Percentiles rank a stretch among this genome's conserved stretches.
Evolutionary conservation across 2,888 invertebrate genomes (phyloP).

Genomic region (Agriopis aurantiaria): DNA sequence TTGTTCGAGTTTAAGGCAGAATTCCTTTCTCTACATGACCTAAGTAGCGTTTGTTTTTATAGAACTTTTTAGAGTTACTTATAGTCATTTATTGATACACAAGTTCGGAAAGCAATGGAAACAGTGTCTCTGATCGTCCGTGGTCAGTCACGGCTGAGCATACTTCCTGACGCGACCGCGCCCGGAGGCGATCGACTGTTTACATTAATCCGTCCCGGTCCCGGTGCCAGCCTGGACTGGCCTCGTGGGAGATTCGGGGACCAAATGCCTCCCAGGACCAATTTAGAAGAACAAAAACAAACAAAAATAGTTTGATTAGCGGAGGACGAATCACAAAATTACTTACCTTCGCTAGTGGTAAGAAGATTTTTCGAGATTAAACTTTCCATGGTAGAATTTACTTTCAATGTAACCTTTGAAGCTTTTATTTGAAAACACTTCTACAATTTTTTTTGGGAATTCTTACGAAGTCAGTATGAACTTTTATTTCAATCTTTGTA

Average conservation of each 20-base stretch:
- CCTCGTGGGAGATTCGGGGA: conserved; percentile 53
- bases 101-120: conserved; percentile 58
- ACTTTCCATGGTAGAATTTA: not conserved
- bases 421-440: no score
- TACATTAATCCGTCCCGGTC: conserved; percentile 75
- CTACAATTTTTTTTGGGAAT: not conserved
- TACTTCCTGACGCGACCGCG: conserved; percentile 68
- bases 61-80: no score
- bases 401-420: no score
- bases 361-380: no score
- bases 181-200: conserved; percentile 67
- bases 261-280: conserved; percentile 44
- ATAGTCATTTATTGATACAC: no score
- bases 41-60: not conserved
- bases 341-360: not conserved
- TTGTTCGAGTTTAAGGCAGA: no score
- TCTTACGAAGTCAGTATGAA: not conserved
- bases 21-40: no score
- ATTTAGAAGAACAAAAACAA: conserved; percentile 31
- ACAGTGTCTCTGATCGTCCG: conserved; percentile 48
- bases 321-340: not conserved
- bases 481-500: not conserved
- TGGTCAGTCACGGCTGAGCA: conserved; percentile 65
- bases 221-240: conserved; percentile 44
- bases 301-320: not conserved